Percentiles rank a stretch among this genome's conserved stretches.
Evolutionary conservation across 1,140 invertebrate genomes (phyloP).

Genomic region (Magallana ariakensis): DNA sequence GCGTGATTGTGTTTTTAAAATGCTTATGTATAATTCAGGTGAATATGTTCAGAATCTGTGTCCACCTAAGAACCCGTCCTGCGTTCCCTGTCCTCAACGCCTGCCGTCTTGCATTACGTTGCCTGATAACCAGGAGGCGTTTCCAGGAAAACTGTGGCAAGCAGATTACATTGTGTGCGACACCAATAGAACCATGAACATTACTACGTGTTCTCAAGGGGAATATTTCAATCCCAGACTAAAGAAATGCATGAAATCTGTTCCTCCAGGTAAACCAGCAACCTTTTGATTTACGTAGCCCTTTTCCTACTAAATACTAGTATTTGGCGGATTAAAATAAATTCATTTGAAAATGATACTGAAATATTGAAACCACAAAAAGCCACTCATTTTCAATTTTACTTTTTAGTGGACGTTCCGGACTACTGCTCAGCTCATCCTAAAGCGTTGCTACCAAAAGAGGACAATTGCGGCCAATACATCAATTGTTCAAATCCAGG

Average conservation of each 20-base stretch:
- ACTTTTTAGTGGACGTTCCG: conserved; percentile 46
- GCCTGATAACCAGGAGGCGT: conserved; percentile 54
- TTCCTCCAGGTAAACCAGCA: too few relatives aligned
- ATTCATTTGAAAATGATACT: too few relatives aligned
- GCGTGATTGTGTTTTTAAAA: too few relatives aligned
- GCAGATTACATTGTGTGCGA: conserved; percentile 56
- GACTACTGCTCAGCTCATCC: conserved; percentile 43
- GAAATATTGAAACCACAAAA: too few relatives aligned
- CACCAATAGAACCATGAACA: conserved; percentile 54
- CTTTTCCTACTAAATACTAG: too few relatives aligned
- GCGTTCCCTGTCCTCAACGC: conserved; percentile 54
- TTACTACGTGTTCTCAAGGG: conserved; percentile 46
- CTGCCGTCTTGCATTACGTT: conserved; percentile 59
- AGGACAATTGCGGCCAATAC: conserved; percentile 62
- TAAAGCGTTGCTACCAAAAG: conserved; percentile 44
- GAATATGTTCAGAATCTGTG: conserved; percentile 62
- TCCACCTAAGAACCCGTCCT: conserved; percentile 44
- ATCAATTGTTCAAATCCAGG: conserved; percentile 57
- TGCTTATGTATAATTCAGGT: conserved; percentile 49
- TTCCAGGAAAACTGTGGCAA: conserved; percentile 51
- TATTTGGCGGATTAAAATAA: too few relatives aligned
- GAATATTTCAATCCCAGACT: conserved; percentile 56
- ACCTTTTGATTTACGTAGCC: too few relatives aligned
- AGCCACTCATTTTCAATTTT: neutral
- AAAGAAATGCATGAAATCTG: conserved; percentile 44